A percentile compares a stretch with the other conserved stretches of the same genome.
These are phyloP conservation scores for Condylura cristata DNA, from an alignment of 2,113 vertebrate genomes.

Conservation along the genomic window DNA sequence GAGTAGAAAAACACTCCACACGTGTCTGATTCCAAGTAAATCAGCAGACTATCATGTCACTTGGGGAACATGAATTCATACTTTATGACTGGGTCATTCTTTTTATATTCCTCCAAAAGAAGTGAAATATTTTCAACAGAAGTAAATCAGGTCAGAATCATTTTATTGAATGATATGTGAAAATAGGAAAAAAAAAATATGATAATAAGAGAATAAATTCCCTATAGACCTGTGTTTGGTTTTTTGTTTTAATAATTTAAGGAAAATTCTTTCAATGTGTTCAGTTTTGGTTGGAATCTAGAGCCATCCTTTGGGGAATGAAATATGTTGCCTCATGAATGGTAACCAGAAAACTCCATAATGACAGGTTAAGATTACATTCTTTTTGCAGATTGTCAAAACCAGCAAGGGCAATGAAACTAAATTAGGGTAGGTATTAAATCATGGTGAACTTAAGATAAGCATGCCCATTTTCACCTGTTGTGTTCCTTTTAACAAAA, in stretches of 20 bases:
- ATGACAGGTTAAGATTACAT: not conserved
- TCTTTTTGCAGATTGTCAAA: not conserved
- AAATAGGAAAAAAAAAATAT: not conserved
- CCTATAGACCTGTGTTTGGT: not conserved
- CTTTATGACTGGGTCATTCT: conserved; percentile 57
- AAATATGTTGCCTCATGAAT: not conserved
- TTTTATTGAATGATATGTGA: conserved; percentile 55
- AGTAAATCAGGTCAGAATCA: conserved; percentile 60
- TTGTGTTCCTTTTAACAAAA: not conserved
- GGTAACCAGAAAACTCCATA: not conserved
- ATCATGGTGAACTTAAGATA: not conserved
- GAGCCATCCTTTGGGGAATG: not conserved
- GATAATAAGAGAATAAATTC: not conserved
- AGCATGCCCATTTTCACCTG: not conserved
- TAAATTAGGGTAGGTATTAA: not conserved
- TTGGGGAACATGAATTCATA: conserved; percentile 73
- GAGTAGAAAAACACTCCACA: conserved; percentile 42
- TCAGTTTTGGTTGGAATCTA: not conserved
- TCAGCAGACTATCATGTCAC: conserved; percentile 67
- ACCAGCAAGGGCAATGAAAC: no score
- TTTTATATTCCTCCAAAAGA: conserved; percentile 51
- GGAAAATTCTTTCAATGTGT: not conserved
- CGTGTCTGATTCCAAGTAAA: conserved; percentile 72
- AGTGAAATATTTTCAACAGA: conserved; percentile 54
- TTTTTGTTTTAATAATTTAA: conserved; percentile 32